Evolutionary conservation across 1,140 invertebrate genomes (phyloP).

Genomic region (Hesperophylax magnus): DNA sequence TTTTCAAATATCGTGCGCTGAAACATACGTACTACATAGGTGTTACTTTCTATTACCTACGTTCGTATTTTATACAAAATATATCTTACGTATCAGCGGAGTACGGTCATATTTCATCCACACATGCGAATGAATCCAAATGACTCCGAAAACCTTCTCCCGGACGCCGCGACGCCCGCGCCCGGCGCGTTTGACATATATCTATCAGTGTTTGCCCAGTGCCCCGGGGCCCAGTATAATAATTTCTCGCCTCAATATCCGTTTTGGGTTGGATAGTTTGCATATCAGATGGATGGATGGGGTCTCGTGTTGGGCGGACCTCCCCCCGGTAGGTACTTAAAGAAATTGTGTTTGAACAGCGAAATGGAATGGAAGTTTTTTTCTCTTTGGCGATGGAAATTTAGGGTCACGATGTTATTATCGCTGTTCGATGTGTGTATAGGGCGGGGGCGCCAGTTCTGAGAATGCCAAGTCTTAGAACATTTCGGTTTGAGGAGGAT

Average conservation of each 20-base stretch:
- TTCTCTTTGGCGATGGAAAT: constrained; percentile 57
- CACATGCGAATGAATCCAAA: constrained; percentile 4
- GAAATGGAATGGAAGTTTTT: constrained; percentile 57
- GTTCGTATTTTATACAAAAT: not conserved
- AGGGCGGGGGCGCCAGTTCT: constrained; percentile 8
- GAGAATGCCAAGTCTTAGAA: not conserved
- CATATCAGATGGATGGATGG: constrained; percentile 44
- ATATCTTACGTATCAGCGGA: not conserved
- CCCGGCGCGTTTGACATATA: not conserved
- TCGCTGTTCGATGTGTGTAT: constrained; percentile 27
- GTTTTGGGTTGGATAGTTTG: constrained; percentile 46
- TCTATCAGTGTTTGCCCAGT: constrained; percentile 35
- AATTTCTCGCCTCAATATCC: constrained; percentile 38
- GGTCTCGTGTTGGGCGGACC: constrained; percentile 30
- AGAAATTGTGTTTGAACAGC: constrained; percentile 58
- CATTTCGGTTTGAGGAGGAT: too few species aligned
- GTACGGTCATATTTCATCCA: not conserved
- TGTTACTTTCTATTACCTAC: too few species aligned
- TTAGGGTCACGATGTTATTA: constrained; percentile 58
- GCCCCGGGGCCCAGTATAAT: constrained; percentile 8
- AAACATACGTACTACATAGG: too few species aligned
- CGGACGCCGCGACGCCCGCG: too few species aligned
- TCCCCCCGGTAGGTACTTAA: constrained; percentile 52
- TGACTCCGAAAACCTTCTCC: not conserved
- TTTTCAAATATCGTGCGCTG: too few species aligned